A percentile compares a stretch with the other conserved stretches of the same genome.
These are phyloP conservation scores for Heterotilapia buettikoferi DNA, from an alignment of 2,113 vertebrate genomes.

Conservation along the genomic window DNA sequence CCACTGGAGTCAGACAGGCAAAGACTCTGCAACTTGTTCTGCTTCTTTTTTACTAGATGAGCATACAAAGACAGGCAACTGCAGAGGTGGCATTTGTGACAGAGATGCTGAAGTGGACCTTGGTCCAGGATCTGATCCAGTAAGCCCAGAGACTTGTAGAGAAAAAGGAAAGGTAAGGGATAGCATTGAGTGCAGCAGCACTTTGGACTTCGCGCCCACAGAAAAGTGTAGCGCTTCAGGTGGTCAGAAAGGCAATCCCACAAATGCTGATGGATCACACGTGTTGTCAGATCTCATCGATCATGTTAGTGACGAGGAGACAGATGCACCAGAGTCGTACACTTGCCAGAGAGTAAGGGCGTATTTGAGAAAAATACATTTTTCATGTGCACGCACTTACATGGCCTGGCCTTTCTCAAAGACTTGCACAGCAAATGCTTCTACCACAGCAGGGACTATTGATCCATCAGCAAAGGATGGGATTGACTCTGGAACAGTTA, in stretches of 20 bases:
- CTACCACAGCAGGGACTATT: neutral
- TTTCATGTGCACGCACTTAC: slow-evolving; percentile 56
- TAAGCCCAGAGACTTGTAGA: neutral
- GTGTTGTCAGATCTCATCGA: neutral
- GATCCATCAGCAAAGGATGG: neutral
- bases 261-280: neutral
- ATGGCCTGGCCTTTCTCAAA: slow-evolving; percentile 50
- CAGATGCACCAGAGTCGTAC: slow-evolving; percentile 1
- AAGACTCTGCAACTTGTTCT: neutral
- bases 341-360: slow-evolving; percentile 55
- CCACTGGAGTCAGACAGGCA: neutral
- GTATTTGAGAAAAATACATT: neutral
- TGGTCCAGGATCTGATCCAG: neutral
- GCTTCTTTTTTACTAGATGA: neutral
- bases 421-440: neutral
- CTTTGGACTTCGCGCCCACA: neutral
- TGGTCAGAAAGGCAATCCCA: neutral
- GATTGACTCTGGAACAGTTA: neutral
- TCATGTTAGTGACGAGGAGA: neutral
- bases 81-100: neutral
- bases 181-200: neutral
- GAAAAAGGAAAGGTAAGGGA: slow-evolving; percentile 1
- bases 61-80: neutral
- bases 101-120: neutral
- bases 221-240: neutral